These are phyloP conservation scores for Brachyptera putata DNA, from an alignment of 2,888 invertebrate species.

Conservation along the genomic window DNA sequence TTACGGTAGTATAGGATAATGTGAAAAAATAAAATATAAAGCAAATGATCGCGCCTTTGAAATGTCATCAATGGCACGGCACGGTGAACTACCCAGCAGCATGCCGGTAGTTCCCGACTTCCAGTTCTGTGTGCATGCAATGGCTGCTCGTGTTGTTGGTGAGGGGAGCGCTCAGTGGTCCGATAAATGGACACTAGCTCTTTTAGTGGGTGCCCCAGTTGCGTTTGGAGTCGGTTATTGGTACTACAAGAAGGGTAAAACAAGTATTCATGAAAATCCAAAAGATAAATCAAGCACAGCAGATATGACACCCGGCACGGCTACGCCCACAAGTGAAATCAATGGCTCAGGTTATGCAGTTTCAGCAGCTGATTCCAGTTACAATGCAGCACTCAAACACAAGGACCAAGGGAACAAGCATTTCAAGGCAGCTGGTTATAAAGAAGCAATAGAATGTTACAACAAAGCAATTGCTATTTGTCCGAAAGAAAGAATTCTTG, in stretches of 20 bases:
- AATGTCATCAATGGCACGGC: too few species aligned
- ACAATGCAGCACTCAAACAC: conserved; percentile 58
- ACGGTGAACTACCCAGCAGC: too few species aligned
- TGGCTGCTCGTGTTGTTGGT: neutral
- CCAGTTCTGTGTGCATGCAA: neutral
- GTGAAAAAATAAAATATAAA: too few species aligned
- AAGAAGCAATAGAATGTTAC: conserved; percentile 86
- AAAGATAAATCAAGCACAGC: neutral
- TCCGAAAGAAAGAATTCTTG: conserved; percentile 64
- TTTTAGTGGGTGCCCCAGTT: conserved; percentile 77
- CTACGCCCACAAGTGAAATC: neutral
- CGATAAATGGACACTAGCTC: conserved; percentile 82
- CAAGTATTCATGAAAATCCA: neutral
- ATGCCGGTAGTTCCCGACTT: too few species aligned
- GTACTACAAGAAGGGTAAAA: conserved; percentile 50
- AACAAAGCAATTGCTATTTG: conserved; percentile 91
- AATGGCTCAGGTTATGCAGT: neutral
- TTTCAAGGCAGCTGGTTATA: conserved; percentile 82
- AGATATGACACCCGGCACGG: neutral
- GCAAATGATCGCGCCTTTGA: too few species aligned
- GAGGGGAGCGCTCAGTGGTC: neutral
- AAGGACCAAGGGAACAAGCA: conserved; percentile 86
- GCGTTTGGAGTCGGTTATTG: conserved; percentile 78
- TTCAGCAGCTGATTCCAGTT: neutral
- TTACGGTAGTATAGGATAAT: too few species aligned